Conservation (phyloP, 1,140 invertebrate species). For the Brachionus paranguensis region DNA sequence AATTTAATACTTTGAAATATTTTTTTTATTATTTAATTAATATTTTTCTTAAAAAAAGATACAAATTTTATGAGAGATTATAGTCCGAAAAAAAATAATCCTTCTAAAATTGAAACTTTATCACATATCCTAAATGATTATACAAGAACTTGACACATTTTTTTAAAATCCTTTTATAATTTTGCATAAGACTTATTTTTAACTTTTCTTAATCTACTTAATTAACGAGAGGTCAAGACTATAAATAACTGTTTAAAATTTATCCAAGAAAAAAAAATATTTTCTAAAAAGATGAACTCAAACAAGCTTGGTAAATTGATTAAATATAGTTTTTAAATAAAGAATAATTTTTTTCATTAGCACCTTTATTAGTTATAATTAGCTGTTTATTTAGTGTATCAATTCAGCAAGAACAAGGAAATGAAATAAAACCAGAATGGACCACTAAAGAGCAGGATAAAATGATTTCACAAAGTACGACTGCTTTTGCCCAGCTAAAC, state of each 20-base stretch:
- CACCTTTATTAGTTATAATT: background rate
- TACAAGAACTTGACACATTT: background rate
- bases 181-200: background rate
- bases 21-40: background rate
- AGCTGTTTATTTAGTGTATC: background rate
- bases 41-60: background rate
- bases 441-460: background rate
- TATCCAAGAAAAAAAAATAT: background rate
- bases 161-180: background rate
- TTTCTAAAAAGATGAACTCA: background rate
- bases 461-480: background rate
- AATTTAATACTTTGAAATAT: too few species aligned
- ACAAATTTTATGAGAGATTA: background rate
- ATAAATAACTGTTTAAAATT: background rate
- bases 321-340: background rate
- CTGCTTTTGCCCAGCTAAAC: background rate
- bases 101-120: background rate
- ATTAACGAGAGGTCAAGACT: background rate
- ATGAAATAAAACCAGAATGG: background rate
- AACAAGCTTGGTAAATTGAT: background rate
- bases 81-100: background rate
- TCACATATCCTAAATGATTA: background rate
- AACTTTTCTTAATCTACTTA: background rate
- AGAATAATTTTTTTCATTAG: background rate
- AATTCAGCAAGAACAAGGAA: background rate